A percentile compares a stretch with the other conserved stretches of the same genome.
Conservation (phyloP, 2,888 invertebrate species). For the Cremastinae sp. region DNA sequence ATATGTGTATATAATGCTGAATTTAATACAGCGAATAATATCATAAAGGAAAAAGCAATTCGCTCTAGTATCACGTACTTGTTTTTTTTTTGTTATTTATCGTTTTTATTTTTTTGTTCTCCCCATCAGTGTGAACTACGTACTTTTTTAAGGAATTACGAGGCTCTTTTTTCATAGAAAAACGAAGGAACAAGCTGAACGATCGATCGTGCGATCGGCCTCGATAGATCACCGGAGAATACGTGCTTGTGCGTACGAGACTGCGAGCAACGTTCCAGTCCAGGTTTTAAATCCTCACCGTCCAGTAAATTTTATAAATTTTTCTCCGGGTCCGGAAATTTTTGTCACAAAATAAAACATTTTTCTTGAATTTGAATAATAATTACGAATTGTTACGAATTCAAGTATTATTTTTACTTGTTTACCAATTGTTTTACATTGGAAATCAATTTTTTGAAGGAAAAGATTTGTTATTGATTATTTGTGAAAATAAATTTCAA, state of each 20-base stretch:
- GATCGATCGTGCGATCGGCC: conserved; percentile 57
- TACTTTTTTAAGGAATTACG: conserved; percentile 53
- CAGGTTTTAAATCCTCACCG: conserved; percentile 34
- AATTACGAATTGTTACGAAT: too few relatives aligned
- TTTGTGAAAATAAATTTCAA: too few relatives aligned
- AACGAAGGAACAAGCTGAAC: conserved; percentile 32
- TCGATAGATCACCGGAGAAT: conserved; percentile 52
- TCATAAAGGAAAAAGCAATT: conserved; percentile 52
- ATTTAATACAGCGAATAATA: background rate
- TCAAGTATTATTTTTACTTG: too few relatives aligned
- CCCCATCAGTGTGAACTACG: conserved; percentile 12
- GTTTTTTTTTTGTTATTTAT: conserved; percentile 26
- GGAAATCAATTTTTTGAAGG: too few relatives aligned
- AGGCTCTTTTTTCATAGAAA: conserved; percentile 47
- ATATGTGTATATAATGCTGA: background rate
- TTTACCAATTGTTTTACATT: too few relatives aligned
- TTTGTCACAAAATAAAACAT: too few relatives aligned
- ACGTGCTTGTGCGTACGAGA: background rate
- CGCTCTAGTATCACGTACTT: conserved; percentile 54
- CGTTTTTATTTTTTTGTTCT: conserved; percentile 34
- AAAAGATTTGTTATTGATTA: too few relatives aligned
- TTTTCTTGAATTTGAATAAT: too few relatives aligned
- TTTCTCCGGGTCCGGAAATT: background rate
- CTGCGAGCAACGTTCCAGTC: conserved; percentile 40
- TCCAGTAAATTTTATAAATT: conserved; percentile 13